Conservation (phyloP, 2,888 invertebrate species). For the Bombyx huttoni region DNA sequence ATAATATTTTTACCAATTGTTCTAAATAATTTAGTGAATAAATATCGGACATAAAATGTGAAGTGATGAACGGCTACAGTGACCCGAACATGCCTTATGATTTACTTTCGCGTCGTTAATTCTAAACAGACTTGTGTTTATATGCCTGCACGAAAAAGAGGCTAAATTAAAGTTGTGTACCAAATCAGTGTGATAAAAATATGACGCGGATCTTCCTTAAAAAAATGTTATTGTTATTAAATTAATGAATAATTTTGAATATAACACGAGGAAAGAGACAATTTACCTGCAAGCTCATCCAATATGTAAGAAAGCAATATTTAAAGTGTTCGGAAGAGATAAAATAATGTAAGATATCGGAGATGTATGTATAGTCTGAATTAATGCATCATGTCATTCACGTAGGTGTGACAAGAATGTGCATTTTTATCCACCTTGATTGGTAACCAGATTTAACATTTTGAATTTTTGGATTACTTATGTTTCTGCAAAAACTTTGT, state of each 20-base stretch:
- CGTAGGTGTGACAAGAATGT: background rate
- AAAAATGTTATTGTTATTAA: background rate
- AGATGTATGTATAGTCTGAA: background rate
- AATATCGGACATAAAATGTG: slow-evolving; percentile 31
- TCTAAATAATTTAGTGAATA: slow-evolving; percentile 25
- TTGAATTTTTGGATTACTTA: background rate
- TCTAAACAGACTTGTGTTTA: slow-evolving; percentile 15
- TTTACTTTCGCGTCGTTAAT: slow-evolving; percentile 1
- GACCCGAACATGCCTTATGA: background rate
- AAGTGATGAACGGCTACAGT: slow-evolving; percentile 11
- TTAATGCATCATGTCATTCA: background rate
- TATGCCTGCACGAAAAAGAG: slow-evolving; percentile 13
- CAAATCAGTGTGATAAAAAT: background rate
- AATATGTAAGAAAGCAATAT: background rate
- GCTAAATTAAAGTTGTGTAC: slow-evolving; percentile 3
- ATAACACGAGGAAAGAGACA: background rate
- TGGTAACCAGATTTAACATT: background rate
- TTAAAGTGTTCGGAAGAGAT: background rate
- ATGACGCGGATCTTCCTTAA: background rate
- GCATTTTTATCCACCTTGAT: background rate
- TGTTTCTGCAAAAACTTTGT: background rate
- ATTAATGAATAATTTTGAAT: background rate
- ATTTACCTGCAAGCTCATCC: too few species aligned
- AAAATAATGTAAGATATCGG: background rate
- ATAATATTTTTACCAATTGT: slow-evolving; percentile 19